phyloP scores from a whole-genome alignment of 2,888 invertebrate genomes.

The Hydrotaea cyrtoneurina region DNA sequence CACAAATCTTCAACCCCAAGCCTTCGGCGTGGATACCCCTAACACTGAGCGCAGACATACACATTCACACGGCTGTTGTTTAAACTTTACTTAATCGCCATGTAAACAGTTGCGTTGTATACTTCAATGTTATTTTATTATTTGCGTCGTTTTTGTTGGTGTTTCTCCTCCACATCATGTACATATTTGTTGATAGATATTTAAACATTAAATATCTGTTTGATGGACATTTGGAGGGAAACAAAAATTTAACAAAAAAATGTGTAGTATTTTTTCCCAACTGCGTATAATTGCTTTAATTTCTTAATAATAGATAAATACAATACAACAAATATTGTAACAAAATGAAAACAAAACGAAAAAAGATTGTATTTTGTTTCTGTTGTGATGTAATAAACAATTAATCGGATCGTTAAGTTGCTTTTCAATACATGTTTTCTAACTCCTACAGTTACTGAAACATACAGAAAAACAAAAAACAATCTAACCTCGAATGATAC shows the following conservation, averaged over 20 bases:
- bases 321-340: not conserved
- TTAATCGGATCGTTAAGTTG: conserved; percentile 60
- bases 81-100: not conserved
- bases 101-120: not conserved
- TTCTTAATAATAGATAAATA: conserved; percentile 62
- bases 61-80: not conserved
- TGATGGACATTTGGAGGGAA: conserved; percentile 51
- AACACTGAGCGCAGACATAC: not conserved
- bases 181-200: conserved; percentile 50
- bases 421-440: conserved; percentile 46
- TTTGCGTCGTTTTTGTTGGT: conserved; percentile 43
- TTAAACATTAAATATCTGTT: conserved; percentile 60
- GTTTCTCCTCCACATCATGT: not conserved
- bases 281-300: conserved; percentile 63
- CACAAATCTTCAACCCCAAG: not conserved
- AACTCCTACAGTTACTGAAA: conserved; percentile 30
- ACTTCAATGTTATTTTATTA: conserved; percentile 41
- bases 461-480: conserved; percentile 19
- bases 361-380: conserved; percentile 17
- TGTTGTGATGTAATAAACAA: conserved; percentile 64
- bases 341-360: not conserved
- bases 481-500: conserved; percentile 14
- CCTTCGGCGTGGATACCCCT: not conserved
- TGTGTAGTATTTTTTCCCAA: conserved; percentile 37
- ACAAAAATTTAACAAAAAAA: not conserved